Evolutionary conservation across 2,797 vertebrate genomes (phyloP).

Genomic region (Sebastes reedi): DNA sequence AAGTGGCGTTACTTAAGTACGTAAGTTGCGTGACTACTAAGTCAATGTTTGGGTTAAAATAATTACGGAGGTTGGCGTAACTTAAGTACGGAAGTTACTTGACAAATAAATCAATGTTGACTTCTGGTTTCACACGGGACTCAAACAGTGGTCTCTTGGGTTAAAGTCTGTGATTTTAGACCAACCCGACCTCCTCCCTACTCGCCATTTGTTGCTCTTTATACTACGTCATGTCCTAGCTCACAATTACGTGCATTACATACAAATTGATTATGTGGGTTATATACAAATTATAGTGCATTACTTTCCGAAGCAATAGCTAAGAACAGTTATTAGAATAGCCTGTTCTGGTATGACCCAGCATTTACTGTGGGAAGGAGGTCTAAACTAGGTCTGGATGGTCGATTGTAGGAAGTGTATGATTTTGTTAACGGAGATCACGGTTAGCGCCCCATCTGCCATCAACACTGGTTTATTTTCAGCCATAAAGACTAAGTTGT

Average conservation of each 20-base stretch:
- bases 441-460: neutral
- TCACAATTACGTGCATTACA: neutral
- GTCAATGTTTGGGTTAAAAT: too few relatives aligned
- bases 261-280: neutral
- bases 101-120: neutral
- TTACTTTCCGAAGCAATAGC: neutral
- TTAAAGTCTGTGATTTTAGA: neutral
- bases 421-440: neutral
- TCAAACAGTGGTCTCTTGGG: neutral
- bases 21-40: too few relatives aligned
- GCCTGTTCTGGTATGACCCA: neutral
- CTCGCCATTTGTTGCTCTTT: too few relatives aligned
- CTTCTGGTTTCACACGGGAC: neutral
- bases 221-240: too few relatives aligned
- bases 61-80: too few relatives aligned
- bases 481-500: neutral
- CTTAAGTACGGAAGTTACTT: neutral
- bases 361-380: neutral
- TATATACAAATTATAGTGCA: neutral
- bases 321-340: neutral
- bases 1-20: too few relatives aligned
- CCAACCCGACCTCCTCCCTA: neutral
- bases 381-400: neutral
- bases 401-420: neutral
- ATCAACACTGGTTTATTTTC: neutral